phyloP scores from a whole-genome alignment of 1,140 invertebrate genomes.

The Argopecten irradians region DNA sequence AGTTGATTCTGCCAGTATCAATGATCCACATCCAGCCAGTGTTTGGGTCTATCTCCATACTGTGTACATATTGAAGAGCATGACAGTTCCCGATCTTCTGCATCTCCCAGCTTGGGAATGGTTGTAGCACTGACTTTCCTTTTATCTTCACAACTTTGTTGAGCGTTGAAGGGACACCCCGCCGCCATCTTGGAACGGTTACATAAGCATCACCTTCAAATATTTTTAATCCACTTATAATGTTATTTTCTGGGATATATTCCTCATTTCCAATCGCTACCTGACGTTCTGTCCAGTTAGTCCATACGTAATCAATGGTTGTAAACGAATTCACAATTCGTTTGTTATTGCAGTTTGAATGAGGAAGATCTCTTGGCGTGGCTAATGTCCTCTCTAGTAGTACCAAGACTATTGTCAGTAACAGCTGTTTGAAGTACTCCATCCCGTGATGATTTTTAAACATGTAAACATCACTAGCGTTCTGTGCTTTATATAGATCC shows the following conservation, averaged over 20 bases:
- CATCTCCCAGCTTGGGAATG: constrained; percentile 60
- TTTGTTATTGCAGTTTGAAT: background rate
- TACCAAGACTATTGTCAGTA: background rate
- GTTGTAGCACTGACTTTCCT: constrained; percentile 41
- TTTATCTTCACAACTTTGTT: constrained; percentile 6
- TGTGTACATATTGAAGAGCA: constrained; percentile 58
- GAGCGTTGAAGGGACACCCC: constrained; percentile 52
- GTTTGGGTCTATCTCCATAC: constrained; percentile 65
- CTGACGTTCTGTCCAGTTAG: constrained; percentile 50
- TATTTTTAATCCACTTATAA: constrained; percentile 63
- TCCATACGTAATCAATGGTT: constrained; percentile 61
- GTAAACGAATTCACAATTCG: constrained; percentile 43
- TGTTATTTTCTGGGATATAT: constrained; percentile 60
- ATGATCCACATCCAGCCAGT: constrained; percentile 65
- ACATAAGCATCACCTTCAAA: constrained; percentile 60
- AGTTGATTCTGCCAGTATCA: constrained; percentile 56
- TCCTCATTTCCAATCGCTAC: constrained; percentile 42
- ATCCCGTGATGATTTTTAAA: background rate
- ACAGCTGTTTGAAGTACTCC: background rate
- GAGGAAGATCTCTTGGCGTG: background rate
- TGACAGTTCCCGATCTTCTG: constrained; percentile 57
- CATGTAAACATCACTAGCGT: background rate
- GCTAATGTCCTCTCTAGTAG: background rate
- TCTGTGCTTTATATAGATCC: background rate
- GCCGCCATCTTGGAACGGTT: constrained; percentile 58